These are phyloP conservation scores for Tragelaphus imberbis DNA, from an alignment of 2,113 vertebrate species.

Conservation along the genomic window DNA sequence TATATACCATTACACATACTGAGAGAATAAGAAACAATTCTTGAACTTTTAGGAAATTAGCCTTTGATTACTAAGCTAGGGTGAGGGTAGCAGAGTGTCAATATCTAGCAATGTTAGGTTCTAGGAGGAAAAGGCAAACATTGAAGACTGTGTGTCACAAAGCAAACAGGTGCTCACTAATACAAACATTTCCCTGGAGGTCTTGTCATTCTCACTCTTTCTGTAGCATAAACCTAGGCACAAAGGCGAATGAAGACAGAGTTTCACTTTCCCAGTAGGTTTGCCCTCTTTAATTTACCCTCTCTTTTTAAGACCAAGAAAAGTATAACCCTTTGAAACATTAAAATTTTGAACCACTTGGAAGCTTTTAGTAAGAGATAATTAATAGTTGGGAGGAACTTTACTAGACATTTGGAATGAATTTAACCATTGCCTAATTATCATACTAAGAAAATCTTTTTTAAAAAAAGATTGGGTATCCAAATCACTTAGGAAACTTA, in stretches of 20 bases:
- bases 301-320: background rate
- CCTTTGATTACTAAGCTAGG: background rate
- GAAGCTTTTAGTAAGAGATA: conserved; percentile 61
- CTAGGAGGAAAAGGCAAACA: background rate
- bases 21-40: background rate
- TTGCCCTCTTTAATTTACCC: background rate
- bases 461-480: background rate
- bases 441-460: conserved; percentile 26
- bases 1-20: background rate
- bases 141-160: background rate
- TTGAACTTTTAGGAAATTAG: background rate
- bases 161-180: background rate
- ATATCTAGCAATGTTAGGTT: background rate
- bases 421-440: conserved; percentile 49
- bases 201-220: background rate
- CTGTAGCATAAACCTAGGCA: background rate
- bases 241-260: background rate
- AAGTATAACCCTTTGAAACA: conserved; percentile 46
- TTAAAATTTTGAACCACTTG: conserved; percentile 41
- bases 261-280: background rate
- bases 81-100: background rate
- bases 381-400: conserved; percentile 48
- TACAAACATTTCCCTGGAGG: background rate
- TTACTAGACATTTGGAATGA: conserved; percentile 49
- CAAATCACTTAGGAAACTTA: conserved; percentile 41